Base-by-base conservation (phyloP, 2,113 vertebrate species). In the Thalassoma bifasciatum region DNA sequence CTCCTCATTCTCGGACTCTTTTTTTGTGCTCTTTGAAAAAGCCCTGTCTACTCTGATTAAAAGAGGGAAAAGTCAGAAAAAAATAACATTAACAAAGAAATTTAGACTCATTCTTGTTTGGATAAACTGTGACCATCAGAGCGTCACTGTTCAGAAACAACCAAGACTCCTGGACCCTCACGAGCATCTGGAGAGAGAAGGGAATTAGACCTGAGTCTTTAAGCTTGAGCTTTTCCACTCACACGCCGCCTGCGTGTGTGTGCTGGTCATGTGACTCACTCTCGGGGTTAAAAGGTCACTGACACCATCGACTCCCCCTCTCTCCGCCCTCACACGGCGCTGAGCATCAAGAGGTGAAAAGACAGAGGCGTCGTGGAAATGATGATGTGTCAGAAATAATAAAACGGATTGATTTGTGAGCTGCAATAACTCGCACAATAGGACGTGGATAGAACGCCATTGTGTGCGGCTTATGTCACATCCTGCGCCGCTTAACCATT, bases 371-470 rank as follows among this genome's bases (percentile, higher is more conserved):
- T 69, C 17, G 52, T 30, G 52, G 74, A 84, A 86, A 87, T 84
- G 62, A 86, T 90, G 76, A 84, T 52, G 69, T 90, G 75, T 83
- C 78, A 85, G 63, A 80, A 85, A 88, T 83, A 81, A 90, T 81
- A 72, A 85, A 87, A 69, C 26, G 10, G 67, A 84, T 82, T 89
- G 88, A 92, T 88, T 81, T 75, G 75, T 81, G 80, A 21, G 40
- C 64, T 11, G 81, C 79, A 81, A 53, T 81, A 79, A 76, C 14
- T 46, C 2, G 0, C 46, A 82, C 83, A 88, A 73, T 68, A 61
- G n/a, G n/a, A n/a, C n/a, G 65, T 21, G 7, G 49, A 24, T 49
- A 66, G 59, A 74, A 77, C 74, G 17, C 54, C 36, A 77, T 72
- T 69, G 56, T 64, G 68, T 24, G 57, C 22, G 72, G 62, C 57